These are phyloP conservation scores for Amphimallon solstitiale DNA, from an alignment of 2,888 invertebrate genomes.

Conservation along the genomic window DNA sequence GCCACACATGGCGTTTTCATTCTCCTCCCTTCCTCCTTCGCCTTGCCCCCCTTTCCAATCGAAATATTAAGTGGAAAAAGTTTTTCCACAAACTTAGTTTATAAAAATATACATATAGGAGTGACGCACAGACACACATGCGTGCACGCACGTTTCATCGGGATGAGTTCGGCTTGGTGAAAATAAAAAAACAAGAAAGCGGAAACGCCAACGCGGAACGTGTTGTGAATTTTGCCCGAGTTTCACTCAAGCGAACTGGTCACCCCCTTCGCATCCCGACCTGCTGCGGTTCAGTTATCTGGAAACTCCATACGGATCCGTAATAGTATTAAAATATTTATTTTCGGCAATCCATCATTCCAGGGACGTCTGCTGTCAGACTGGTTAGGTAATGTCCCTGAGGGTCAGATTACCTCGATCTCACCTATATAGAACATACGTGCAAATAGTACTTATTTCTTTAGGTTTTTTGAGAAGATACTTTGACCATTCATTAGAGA, in stretches of 20 bases:
- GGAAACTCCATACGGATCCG: constrained; percentile 35
- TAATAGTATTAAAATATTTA: constrained; percentile 42
- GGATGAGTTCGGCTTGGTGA: constrained; percentile 18
- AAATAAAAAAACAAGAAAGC: constrained; percentile 32
- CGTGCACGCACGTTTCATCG: constrained; percentile 4
- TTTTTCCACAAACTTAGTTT: constrained; percentile 32
- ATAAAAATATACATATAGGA: constrained; percentile 30
- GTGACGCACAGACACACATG: neutral
- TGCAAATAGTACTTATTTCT: too few relatives aligned
- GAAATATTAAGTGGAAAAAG: constrained; percentile 30
- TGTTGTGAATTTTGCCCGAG: constrained; percentile 23
- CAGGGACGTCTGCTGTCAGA: constrained; percentile 28
- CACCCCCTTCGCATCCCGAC: neutral
- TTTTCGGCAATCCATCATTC: constrained; percentile 41
- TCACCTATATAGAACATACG: neutral
- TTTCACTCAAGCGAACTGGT: neutral
- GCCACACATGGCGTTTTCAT: constrained; percentile 15
- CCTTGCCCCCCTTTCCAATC: constrained; percentile 9
- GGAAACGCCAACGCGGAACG: constrained; percentile 29
- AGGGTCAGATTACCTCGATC: constrained; percentile 22
- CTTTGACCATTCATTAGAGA: too few relatives aligned
- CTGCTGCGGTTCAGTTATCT: constrained; percentile 33
- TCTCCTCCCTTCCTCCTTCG: neutral
- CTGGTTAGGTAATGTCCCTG: constrained; percentile 26
- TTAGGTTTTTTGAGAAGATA: too few relatives aligned